These are phyloP conservation scores for Neotoxoptera formosana DNA, from an alignment of 1,140 invertebrate genomes.

Conservation along the genomic window DNA sequence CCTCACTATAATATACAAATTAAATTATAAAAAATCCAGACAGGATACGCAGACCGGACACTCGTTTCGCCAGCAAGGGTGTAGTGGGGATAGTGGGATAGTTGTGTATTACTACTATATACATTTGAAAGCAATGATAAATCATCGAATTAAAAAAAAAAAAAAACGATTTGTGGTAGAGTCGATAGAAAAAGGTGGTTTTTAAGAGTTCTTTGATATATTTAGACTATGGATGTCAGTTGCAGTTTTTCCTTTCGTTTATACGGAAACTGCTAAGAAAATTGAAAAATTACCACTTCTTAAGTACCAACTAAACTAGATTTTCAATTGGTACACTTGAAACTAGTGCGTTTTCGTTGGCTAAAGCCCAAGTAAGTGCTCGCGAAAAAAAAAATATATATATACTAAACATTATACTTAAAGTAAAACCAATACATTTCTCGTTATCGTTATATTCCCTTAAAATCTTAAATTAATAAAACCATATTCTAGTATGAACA, in stretches of 20 bases:
- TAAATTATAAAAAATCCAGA: not conserved
- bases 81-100: not conserved
- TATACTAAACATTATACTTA: not conserved
- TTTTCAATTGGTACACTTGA: not conserved
- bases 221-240: not conserved
- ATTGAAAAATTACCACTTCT: conserved; percentile 11
- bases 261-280: conserved; percentile 5
- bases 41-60: not conserved
- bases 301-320: not conserved
- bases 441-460: too few species aligned
- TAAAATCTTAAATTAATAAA: too few species aligned
- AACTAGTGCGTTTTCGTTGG: not conserved
- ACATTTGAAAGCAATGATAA: not conserved
- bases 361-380: not conserved
- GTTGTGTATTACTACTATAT: not conserved
- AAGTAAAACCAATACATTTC: not conserved
- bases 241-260: conserved; percentile 10
- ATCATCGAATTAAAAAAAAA: not conserved
- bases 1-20: not conserved
- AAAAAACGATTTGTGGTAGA: not conserved
- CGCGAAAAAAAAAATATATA: not conserved
- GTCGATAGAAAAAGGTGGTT: not conserved
- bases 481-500: too few species aligned
- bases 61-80: not conserved
- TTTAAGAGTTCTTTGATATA: not conserved